Evolutionary conservation across 2,888 invertebrate genomes (phyloP), one percentile per base, ranked within the genome.

Genomic region (Tetragonula carbonaria): DNA sequence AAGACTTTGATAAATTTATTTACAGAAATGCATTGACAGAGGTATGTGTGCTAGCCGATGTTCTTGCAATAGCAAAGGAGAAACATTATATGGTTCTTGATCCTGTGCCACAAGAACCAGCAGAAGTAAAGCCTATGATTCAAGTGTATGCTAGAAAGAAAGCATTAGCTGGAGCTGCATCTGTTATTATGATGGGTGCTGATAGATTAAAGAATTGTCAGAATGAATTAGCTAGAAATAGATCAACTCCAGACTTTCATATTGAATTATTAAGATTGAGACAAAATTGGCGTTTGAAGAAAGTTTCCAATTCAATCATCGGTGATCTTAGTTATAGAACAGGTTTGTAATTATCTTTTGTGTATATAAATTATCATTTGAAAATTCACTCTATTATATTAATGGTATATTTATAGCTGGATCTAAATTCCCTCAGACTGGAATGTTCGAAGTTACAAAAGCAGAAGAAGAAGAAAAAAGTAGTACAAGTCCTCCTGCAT

Each of bases 241-340:
- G 97, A 53, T 97, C 97, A 86, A 96, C 97, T 87, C 97, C 97
- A 0, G 99, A 99, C 94, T 99, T 99, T 93, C 99, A 99, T 92
- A 97, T 98, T 79, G 99, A 99, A 93, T 95, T 99, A 77, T 94
- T 99, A 50, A 96, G 98, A 81, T 95, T 99, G 68, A 95, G 99
- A 62, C 99, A 99, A 93, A 98, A 98, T 93, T 99, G 99, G 99
- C 96, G 99, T 70, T 95, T 99, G n/a, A 98, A 99, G 93, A 99
- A 99, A 95, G 98, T 98, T 0, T 98, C 98, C 0, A 98, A 98
- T 93, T 97, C 98, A 0, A 99, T 99, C 80, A 97, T 99, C 75
- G 99, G 99, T 0, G 99, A 99, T 95, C 96, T 99, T 11, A 99
- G 99, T 94, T 99, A 99, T 93, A 96, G 98, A 85, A 98, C 99